Conservation (phyloP, 2,888 invertebrate species). For the Philaethria dido region DNA sequence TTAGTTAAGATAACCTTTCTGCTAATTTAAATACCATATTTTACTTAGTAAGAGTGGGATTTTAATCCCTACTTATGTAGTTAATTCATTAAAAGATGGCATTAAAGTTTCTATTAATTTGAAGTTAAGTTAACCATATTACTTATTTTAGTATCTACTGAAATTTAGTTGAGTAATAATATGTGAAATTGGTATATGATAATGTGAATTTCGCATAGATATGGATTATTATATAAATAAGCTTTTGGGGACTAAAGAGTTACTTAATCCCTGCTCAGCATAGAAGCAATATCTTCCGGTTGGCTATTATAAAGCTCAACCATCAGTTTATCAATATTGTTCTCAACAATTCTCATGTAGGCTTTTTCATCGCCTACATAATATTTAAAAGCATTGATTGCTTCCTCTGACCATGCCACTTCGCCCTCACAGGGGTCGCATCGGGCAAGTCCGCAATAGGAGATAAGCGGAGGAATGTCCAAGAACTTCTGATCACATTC, state of each 20-base stretch:
- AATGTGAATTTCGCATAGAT: background rate
- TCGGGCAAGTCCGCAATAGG: constrained; percentile 10
- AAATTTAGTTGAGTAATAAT: background rate
- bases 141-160: background rate
- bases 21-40: background rate
- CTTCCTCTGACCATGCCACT: constrained; percentile 12
- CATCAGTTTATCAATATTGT: constrained; percentile 14
- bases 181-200: background rate
- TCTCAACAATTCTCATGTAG: constrained; percentile 14
- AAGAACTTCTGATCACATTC: constrained; percentile 12
- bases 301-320: constrained; percentile 21
- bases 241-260: background rate
- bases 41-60: constrained; percentile 1
- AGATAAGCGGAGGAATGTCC: constrained; percentile 12
- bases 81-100: background rate
- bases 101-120: background rate
- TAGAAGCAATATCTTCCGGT: constrained; percentile 16
- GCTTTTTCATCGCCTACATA: constrained; percentile 10
- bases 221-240: background rate
- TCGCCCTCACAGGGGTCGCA: constrained; percentile 8
- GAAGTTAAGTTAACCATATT: background rate
- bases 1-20: background rate
- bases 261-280: background rate
- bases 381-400: constrained; percentile 16
- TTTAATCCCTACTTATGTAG: background rate